These are phyloP conservation scores for Cancer borealis DNA, from an alignment of 2,888 invertebrate genomes.

Conservation along the genomic window DNA sequence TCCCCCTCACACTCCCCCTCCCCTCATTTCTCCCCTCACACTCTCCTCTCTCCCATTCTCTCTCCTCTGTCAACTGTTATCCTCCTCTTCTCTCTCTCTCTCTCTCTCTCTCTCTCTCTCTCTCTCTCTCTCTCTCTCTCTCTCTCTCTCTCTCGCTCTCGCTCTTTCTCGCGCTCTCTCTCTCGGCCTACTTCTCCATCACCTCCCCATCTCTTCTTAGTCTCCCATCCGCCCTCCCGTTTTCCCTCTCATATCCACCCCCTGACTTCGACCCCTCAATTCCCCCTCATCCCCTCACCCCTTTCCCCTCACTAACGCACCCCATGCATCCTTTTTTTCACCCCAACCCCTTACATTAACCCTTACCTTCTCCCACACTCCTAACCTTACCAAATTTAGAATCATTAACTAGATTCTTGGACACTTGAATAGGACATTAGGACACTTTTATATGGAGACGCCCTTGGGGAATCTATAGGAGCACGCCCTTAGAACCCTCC, in stretches of 20 bases:
- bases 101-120: not conserved
- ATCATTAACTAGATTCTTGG: not conserved
- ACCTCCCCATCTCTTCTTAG: not conserved
- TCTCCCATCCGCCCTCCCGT: conserved; percentile 2
- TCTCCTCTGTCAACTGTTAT: not conserved
- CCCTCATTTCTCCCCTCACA: not conserved
- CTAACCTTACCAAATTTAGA: not conserved
- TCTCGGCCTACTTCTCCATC: not conserved
- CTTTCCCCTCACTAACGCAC: not conserved
- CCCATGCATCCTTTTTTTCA: not conserved
- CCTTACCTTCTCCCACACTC: not conserved
- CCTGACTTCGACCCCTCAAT: not conserved
- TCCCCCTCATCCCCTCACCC: not conserved
- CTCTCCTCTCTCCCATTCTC: not conserved
- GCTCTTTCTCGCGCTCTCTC: not conserved
- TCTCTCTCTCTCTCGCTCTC: not conserved
- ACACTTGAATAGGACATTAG: not conserved
- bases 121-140: not conserved
- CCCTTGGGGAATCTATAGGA: not conserved
- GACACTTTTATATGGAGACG: not conserved
- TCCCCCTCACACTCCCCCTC: not conserved
- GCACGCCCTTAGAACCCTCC: not conserved
- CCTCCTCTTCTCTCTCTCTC: not conserved
- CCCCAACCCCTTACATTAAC: not conserved
- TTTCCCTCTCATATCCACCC: conserved; percentile 25